A percentile compares a stretch with the other conserved stretches of the same genome.
These are phyloP conservation scores for Bemisia tabaci DNA, from an alignment of 1,140 invertebrate species.

Conservation along the genomic window DNA sequence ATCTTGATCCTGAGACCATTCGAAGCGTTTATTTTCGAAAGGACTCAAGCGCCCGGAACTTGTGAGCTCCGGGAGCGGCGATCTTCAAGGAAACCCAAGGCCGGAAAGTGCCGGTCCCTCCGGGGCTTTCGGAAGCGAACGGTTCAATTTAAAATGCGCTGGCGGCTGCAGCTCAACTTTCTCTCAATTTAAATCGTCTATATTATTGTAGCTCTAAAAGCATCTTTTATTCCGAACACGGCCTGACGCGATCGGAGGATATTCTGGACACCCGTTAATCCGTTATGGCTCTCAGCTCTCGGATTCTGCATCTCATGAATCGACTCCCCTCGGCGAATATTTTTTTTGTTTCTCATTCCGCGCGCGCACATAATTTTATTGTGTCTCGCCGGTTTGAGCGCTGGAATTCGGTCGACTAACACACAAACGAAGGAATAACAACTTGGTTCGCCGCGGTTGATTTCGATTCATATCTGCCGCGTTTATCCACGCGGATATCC, in stretches of 20 bases:
- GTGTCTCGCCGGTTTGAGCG: too few relatives aligned
- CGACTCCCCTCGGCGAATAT: neutral
- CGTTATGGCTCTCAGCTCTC: neutral
- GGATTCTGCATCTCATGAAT: neutral
- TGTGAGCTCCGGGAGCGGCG: too few relatives aligned
- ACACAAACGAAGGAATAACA: too few relatives aligned
- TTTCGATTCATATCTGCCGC: too few relatives aligned
- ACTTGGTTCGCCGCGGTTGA: too few relatives aligned
- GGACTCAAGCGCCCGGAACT: too few relatives aligned
- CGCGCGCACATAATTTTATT: constrained; percentile 1
- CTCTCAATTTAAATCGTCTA: neutral
- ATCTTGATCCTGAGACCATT: neutral
- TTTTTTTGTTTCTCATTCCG: neutral
- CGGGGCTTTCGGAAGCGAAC: too few relatives aligned
- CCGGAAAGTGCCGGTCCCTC: too few relatives aligned
- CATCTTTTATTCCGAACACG: neutral
- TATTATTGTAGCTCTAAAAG: neutral
- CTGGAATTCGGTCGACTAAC: too few relatives aligned
- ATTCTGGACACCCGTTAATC: neutral
- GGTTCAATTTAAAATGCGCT: neutral
- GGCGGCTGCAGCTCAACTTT: neutral
- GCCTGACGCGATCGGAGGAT: neutral
- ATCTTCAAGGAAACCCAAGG: too few relatives aligned
- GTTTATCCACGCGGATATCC: too few relatives aligned
- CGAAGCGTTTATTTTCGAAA: too few relatives aligned